Conservation (phyloP, 1,140 invertebrate genomes). For the Grapholita molesta region DNA sequence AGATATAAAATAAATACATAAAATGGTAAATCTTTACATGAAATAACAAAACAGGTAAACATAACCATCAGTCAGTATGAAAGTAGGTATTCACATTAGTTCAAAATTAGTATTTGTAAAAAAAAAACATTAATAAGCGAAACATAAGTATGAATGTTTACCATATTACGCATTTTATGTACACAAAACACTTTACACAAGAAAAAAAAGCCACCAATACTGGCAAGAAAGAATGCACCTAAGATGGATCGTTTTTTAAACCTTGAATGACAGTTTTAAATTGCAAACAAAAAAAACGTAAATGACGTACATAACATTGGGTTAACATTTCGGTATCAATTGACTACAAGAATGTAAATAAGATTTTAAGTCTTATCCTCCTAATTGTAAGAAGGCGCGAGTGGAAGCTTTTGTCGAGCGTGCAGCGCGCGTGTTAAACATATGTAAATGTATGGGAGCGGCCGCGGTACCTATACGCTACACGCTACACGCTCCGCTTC, state of each 20-base stretch:
- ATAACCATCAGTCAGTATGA: no score
- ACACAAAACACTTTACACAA: background rate
- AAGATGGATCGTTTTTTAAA: background rate
- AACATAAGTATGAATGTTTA: background rate
- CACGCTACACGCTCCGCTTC: no score
- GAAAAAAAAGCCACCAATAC: background rate
- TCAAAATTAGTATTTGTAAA: no score
- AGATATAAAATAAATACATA: background rate
- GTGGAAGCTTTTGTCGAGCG: no score
- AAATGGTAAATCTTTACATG: background rate
- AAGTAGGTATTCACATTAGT: no score
- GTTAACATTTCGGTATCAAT: background rate
- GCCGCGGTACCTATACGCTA: no score
- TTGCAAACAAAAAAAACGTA: background rate
- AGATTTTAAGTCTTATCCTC: no score
- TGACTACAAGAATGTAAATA: no score
- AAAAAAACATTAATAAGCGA: background rate
- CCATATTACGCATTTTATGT: background rate
- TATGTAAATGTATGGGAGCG: no score
- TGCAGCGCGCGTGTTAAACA: no score
- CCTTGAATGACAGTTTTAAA: background rate
- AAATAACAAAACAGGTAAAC: no score
- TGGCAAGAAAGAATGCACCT: background rate
- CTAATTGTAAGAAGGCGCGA: no score
- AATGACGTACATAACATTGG: background rate